phyloP scores from a whole-genome alignment of 2,113 vertebrate genomes.

The Erythrolamprus reginae region DNA sequence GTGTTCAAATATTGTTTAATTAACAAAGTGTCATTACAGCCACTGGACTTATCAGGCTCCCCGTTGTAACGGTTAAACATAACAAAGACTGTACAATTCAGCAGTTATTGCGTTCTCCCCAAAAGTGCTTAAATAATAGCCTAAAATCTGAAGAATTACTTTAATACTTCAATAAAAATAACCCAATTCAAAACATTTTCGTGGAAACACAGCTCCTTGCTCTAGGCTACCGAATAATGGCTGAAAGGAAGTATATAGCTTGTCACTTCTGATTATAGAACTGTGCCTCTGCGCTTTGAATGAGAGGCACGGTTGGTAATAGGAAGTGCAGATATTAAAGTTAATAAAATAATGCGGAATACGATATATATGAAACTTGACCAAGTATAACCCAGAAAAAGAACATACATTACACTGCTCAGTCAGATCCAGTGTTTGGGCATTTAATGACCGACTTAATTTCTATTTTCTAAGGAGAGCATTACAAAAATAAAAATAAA shows the following conservation, averaged over 20 bases:
- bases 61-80: conserved; percentile 63
- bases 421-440: conserved; percentile 72
- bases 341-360: conserved; percentile 92
- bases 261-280: conserved; percentile 98
- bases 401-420: conserved; percentile 74
- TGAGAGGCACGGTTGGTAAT: conserved; percentile 91
- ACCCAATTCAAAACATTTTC: conserved; percentile 97
- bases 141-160: conserved; percentile 98
- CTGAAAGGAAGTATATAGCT: conserved; percentile 92
- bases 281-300: conserved; percentile 90
- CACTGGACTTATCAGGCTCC: conserved; percentile 60
- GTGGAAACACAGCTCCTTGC: conserved; percentile 89
- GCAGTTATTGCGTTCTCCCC: conserved; percentile 79
- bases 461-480: conserved; percentile 69
- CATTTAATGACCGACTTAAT: conserved; percentile 75
- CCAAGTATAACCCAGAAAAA: conserved; percentile 73
- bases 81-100: conserved; percentile 72
- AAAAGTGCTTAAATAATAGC: conserved; percentile 93
- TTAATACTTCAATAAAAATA: conserved; percentile 99
- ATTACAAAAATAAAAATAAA: conserved; percentile 34
- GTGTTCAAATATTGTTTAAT: conserved; percentile 67
- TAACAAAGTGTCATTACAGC: conserved; percentile 63
- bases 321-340: conserved; percentile 93
- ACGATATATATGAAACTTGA: conserved; percentile 83
- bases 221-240: conserved; percentile 92